A percentile compares a stretch with the other conserved stretches of the same genome.
Conservation (phyloP, 2,797 vertebrate species). For the Petrocephalus schoutedeni region DNA sequence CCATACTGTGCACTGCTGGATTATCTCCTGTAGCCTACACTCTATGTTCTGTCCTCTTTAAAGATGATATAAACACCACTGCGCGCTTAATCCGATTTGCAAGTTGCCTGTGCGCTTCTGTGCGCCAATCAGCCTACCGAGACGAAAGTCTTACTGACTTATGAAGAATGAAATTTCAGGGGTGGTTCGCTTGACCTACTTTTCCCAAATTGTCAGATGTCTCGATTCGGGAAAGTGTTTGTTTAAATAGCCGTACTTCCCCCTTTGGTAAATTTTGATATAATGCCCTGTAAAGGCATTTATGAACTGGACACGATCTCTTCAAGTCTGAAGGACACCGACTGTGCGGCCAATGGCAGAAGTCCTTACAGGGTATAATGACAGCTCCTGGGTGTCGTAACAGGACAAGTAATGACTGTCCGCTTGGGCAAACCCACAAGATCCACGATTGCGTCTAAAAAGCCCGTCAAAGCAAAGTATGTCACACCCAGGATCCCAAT, state of each 20-base stretch:
- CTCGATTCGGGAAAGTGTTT: background rate
- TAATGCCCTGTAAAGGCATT: too few species aligned
- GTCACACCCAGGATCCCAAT: background rate
- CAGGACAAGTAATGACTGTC: background rate
- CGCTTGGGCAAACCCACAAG: background rate
- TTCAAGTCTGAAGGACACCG: too few species aligned
- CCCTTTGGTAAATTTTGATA: background rate
- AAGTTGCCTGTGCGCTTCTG: background rate
- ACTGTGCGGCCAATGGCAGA: background rate
- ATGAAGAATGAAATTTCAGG: background rate
- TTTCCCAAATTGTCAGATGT: background rate
- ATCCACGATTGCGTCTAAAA: background rate
- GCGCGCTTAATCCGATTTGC: background rate
- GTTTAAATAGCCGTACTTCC: background rate
- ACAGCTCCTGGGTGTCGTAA: background rate
- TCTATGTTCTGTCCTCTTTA: background rate
- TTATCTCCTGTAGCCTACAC: background rate
- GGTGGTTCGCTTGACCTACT: background rate
- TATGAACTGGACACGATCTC: too few species aligned
- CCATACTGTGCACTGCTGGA: background rate
- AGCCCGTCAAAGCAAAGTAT: background rate
- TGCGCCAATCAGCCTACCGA: background rate
- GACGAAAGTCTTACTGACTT: background rate
- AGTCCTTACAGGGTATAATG: background rate
- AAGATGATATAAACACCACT: background rate